Evolutionary conservation across 2,113 vertebrate species (phyloP).

Genomic region (Callipepla californica): DNA sequence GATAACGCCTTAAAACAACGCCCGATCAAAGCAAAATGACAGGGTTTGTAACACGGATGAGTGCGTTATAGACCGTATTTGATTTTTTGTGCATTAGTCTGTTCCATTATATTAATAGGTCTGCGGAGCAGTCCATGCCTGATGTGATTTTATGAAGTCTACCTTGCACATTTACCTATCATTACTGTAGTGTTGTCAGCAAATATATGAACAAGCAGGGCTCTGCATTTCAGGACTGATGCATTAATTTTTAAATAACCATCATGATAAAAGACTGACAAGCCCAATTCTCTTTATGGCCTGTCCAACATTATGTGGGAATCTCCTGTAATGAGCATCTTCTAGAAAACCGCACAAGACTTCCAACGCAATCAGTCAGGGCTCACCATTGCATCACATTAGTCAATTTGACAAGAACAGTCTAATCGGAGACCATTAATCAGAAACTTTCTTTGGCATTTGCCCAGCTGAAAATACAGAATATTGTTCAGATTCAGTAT

Average conservation of each 20-base stretch:
- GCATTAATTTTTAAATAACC: slow-evolving; percentile 71
- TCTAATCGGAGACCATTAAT: slow-evolving; percentile 62
- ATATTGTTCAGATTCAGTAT: background rate
- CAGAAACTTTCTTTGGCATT: slow-evolving; percentile 56
- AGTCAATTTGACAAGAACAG: slow-evolving; percentile 75
- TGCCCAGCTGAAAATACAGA: slow-evolving; percentile 50
- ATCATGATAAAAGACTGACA: slow-evolving; percentile 68
- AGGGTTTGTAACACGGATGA: background rate
- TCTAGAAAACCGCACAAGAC: slow-evolving; percentile 58
- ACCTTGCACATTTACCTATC: slow-evolving; percentile 34
- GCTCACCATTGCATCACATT: slow-evolving; percentile 65
- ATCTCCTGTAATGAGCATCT: slow-evolving; percentile 74
- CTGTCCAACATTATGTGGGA: slow-evolving; percentile 62
- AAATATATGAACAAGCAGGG: slow-evolving; percentile 49
- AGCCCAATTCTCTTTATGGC: slow-evolving; percentile 60
- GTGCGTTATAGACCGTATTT: background rate
- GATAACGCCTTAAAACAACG: background rate
- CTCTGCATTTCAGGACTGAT: background rate
- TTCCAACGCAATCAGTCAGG: slow-evolving; percentile 56
- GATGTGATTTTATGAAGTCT: background rate
- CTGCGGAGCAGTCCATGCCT: background rate
- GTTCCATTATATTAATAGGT: background rate
- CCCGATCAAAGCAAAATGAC: slow-evolving; percentile 1
- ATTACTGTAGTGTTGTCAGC: background rate
- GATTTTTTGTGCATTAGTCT: background rate